Evolutionary conservation across 1,140 invertebrate species (phyloP).

Genomic region (Papilio glaucus): DNA sequence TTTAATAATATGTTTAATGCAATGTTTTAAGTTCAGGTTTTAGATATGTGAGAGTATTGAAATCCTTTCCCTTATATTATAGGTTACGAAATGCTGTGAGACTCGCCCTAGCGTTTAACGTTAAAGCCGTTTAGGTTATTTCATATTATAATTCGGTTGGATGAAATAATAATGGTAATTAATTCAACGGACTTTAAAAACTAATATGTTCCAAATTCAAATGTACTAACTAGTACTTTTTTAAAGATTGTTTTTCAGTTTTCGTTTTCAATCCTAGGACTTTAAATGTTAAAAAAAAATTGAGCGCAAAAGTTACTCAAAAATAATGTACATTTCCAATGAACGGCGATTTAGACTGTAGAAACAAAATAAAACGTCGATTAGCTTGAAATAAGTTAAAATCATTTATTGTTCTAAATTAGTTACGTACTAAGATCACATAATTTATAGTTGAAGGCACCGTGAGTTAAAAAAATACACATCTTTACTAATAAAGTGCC

Average conservation of each 20-base stretch:
- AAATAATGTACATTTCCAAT: too few species aligned
- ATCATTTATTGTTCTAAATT: conserved; percentile 51
- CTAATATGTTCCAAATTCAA: too few species aligned
- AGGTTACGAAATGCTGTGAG: neutral
- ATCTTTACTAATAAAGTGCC: conserved; percentile 63
- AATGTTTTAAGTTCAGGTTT: too few species aligned
- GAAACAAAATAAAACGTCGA: conserved; percentile 40
- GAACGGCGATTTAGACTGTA: conserved; percentile 23
- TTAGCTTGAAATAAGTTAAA: conserved; percentile 36
- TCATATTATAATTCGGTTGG: neutral
- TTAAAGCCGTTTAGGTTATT: neutral
- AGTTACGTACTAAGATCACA: conserved; percentile 70
- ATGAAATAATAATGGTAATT: neutral
- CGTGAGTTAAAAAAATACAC: conserved; percentile 51
- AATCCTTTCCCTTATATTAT: too few species aligned
- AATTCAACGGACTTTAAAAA: neutral
- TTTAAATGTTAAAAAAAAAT: neutral
- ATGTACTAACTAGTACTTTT: too few species aligned
- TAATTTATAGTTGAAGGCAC: conserved; percentile 66
- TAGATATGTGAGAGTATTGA: too few species aligned
- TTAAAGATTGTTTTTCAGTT: too few species aligned
- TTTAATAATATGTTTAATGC: too few species aligned
- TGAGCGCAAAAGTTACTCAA: too few species aligned
- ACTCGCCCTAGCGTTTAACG: neutral
- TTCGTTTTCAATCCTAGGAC: neutral